Evolutionary conservation across 2,113 vertebrate genomes (phyloP), one percentile per base, ranked within the genome.

Genomic region (Rhizomys pruinosus): DNA sequence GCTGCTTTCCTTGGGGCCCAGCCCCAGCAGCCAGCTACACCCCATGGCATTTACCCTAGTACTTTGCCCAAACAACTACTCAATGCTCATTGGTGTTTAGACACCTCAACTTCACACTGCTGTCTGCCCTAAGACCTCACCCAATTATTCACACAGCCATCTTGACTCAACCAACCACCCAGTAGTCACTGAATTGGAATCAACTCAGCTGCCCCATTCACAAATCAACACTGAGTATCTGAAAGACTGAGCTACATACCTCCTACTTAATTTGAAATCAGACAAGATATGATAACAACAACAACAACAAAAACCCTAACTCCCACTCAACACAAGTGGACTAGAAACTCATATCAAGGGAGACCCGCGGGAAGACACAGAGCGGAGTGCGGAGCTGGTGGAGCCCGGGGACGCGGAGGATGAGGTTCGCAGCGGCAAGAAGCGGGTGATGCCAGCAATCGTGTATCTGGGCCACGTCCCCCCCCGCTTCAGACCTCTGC

Each of bases 391-490:
- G 3, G 63, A 42, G 0, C 63, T 44, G 0, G 1, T 4, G 1
- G 90, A 77, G 17, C n/a, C n/a, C n/a, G n/a, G 88, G 20, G 92
- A 94, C 19, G 2, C 78, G 2, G 77, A 74, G 52, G 94, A 73
- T 12, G 73, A 82, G 57, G 29, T 55, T 32, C n/a, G 80, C 74
- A 23, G 61, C 73, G 42, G 68, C 77, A 72, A 55, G 64, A 98
- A 97, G 84, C 97, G 96, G 25, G 84, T 92, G 32, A 63, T 98
- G 47, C 99, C 99, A 1, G 99, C 99, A 0, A 98, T 99, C 13
- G 87, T 99, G 44, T 99, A 99, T 96, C 88, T 99, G 87, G 99
- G 99, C n/a, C 99, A 99, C 93, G 98, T 99, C 66, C 99, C 99
- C 34, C 99, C 99, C 0, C 98, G 99, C 74, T 96, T 99, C 93